Conservation (phyloP, 64 coral and sea anemone species). For the Catalaphyllia jardinei region DNA sequence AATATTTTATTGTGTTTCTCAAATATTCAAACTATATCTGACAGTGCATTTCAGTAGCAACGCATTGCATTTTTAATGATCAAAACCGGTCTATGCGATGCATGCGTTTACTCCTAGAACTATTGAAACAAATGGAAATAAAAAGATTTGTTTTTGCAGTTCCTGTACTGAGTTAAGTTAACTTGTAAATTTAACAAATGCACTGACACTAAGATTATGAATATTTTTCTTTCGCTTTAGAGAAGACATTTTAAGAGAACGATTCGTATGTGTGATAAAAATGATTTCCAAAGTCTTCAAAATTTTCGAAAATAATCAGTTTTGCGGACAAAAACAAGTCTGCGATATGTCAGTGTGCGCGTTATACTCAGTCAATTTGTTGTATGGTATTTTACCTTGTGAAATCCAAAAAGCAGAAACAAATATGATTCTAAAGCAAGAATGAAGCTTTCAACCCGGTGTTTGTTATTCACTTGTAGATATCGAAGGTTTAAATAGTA, state of each 20-base stretch:
- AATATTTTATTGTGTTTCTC: slow-evolving; percentile 19
- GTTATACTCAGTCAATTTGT: too few relatives aligned
- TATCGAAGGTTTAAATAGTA: too few relatives aligned
- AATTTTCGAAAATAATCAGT: neutral
- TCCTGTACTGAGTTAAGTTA: slow-evolving; percentile 42
- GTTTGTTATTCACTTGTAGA: too few relatives aligned
- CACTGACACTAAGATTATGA: neutral
- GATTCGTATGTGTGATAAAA: neutral
- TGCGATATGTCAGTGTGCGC: too few relatives aligned
- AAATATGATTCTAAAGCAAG: too few relatives aligned
- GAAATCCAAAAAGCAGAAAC: too few relatives aligned
- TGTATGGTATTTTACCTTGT: too few relatives aligned
- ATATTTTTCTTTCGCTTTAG: neutral
- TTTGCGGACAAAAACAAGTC: too few relatives aligned
- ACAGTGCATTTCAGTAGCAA: neutral
- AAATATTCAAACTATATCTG: slow-evolving; percentile 25
- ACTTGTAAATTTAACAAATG: slow-evolving; percentile 49
- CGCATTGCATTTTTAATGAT: neutral
- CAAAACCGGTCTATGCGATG: neutral
- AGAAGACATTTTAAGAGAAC: neutral
- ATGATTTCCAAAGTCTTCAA: neutral
- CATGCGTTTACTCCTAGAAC: neutral
- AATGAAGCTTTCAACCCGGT: too few relatives aligned
- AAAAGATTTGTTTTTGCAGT: slow-evolving; percentile 32
- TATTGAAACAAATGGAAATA: slow-evolving; percentile 27